phyloP scores from a whole-genome alignment of 1,140 invertebrate genomes.

The Euglossa dilemma region DNA sequence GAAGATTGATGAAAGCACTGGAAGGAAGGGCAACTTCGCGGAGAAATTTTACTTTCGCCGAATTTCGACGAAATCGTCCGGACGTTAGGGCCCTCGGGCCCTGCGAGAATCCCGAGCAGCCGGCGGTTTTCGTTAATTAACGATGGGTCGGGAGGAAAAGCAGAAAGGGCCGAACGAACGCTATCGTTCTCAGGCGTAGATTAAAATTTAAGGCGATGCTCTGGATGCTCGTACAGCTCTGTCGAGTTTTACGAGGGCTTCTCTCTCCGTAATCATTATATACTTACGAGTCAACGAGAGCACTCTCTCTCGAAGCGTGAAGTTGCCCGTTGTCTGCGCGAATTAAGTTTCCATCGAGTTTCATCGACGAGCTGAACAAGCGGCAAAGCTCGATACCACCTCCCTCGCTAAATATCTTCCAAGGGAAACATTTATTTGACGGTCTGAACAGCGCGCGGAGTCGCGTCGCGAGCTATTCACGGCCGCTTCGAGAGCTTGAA shows the following conservation, averaged over 20 bases:
- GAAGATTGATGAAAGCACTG: slow-evolving; percentile 25
- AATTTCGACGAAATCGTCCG: slow-evolving; percentile 36
- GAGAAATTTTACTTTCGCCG: slow-evolving; percentile 16
- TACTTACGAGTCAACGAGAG: neutral
- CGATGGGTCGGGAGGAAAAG: neutral
- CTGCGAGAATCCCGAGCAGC: neutral
- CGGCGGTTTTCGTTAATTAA: slow-evolving; percentile 5
- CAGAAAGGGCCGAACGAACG: neutral
- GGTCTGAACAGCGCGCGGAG: neutral
- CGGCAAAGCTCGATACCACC: neutral
- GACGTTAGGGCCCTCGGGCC: neutral
- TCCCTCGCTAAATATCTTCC: neutral
- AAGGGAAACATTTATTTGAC: slow-evolving; percentile 4
- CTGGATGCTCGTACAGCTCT: neutral
- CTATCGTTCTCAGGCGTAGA: neutral
- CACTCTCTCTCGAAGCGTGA: neutral
- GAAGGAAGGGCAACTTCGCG: neutral
- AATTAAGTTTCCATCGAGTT: slow-evolving; percentile 3
- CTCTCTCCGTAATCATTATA: neutral
- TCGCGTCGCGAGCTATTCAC: neutral
- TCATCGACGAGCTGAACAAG: slow-evolving; percentile 1
- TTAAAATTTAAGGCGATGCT: slow-evolving; percentile 27
- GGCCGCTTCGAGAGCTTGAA: neutral
- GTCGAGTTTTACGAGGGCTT: neutral
- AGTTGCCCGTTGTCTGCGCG: neutral